Evolutionary conservation across 2,113 vertebrate species (phyloP).

Genomic region (Tenebrosternarchus preto): DNA sequence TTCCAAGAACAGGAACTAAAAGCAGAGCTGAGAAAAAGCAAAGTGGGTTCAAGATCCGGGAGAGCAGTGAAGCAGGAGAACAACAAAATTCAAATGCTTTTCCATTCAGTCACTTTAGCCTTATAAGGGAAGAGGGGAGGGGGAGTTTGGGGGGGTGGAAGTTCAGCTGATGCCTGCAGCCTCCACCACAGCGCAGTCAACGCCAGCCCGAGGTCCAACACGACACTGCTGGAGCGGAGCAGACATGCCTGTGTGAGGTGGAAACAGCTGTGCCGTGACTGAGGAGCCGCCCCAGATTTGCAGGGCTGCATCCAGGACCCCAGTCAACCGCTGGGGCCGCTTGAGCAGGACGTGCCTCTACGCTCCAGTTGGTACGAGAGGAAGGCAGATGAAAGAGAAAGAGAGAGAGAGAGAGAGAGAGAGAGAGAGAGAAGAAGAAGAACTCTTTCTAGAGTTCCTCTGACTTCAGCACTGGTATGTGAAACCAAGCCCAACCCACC

Average conservation of each 20-base stretch:
- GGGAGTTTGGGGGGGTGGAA: slow-evolving; percentile 59
- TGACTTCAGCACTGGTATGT: slow-evolving; percentile 67
- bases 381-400: slow-evolving; percentile 39
- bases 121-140: slow-evolving; percentile 69
- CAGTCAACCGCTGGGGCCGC: slow-evolving; percentile 56
- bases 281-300: slow-evolving; percentile 59
- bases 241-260: slow-evolving; percentile 41
- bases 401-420: slow-evolving; percentile 56
- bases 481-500: slow-evolving; percentile 58
- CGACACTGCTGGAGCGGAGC: background rate
- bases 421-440: slow-evolving; percentile 51
- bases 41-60: slow-evolving; percentile 30
- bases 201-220: slow-evolving; percentile 6
- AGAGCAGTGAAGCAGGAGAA: slow-evolving; percentile 57
- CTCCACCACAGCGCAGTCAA: slow-evolving; percentile 44
- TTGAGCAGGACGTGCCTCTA: slow-evolving; percentile 71
- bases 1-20: slow-evolving; percentile 44
- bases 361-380: slow-evolving; percentile 64
- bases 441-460: slow-evolving; percentile 68
- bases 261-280: slow-evolving; percentile 48
- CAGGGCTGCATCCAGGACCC: slow-evolving; percentile 32
- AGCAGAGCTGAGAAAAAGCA: background rate
- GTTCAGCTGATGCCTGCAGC: slow-evolving; percentile 71
- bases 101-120: slow-evolving; percentile 67
- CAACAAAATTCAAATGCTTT: slow-evolving; percentile 78